A percentile compares a stretch with the other conserved stretches of the same genome.
phyloP scores from a whole-genome alignment of 2,797 vertebrate species.

The Pangasius djambal region DNA sequence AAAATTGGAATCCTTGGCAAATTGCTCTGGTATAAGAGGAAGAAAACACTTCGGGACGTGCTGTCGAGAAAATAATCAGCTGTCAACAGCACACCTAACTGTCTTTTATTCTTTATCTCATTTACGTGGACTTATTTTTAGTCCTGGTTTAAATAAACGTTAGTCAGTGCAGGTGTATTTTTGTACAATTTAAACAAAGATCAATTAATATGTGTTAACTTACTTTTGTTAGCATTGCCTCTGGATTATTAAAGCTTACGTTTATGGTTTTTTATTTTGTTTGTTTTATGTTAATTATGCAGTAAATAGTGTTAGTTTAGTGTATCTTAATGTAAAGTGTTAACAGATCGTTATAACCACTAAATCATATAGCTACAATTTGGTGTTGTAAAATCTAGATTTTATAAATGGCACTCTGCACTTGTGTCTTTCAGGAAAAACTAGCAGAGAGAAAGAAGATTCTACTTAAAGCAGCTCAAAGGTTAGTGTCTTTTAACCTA shows the following conservation, averaged over 20 bases:
- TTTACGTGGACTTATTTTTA: not conserved
- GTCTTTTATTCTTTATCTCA: not conserved
- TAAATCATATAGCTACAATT: not conserved
- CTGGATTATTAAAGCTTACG: not conserved
- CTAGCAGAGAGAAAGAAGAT: constrained; percentile 78
- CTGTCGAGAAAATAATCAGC: not conserved
- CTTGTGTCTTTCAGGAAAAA: constrained; percentile 62
- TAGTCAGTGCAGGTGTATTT: not conserved
- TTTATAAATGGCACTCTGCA: not conserved
- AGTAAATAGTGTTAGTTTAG: not conserved
- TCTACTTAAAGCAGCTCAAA: constrained; percentile 81
- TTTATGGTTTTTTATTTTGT: not conserved
- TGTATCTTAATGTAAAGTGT: not conserved
- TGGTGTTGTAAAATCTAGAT: not conserved
- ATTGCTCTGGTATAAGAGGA: not conserved
- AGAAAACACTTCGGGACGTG: not conserved
- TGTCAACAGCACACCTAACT: not conserved
- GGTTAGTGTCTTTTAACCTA: constrained; percentile 63
- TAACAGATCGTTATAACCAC: not conserved
- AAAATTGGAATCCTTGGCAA: not conserved
- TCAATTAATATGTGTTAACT: not conserved
- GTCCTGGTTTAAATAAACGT: not conserved
- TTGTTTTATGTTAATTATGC: not conserved
- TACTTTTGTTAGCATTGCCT: too few relatives aligned
- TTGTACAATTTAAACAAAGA: not conserved